A percentile compares a stretch with the other conserved stretches of the same genome.
These are phyloP conservation scores for Drosophila ochracea DNA, from an alignment of 2,888 invertebrate species.

Conservation along the genomic window DNA sequence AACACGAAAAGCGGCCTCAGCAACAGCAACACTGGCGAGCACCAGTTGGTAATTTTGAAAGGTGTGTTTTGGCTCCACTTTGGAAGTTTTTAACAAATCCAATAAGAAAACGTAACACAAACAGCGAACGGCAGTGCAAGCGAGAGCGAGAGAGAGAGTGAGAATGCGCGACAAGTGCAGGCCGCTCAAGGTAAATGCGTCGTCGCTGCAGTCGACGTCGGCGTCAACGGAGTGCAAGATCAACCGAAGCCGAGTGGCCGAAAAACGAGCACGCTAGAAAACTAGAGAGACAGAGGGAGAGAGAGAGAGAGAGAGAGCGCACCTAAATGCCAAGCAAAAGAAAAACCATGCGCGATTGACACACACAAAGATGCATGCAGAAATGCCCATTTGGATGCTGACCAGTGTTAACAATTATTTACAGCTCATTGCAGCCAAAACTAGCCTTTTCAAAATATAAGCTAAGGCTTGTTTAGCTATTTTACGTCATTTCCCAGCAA, in stretches of 20 bases:
- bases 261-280: conserved; percentile 32
- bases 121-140: conserved; percentile 8
- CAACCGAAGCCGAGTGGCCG: conserved; percentile 61
- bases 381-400: conserved; percentile 47
- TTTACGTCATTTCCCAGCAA: neutral
- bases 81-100: conserved; percentile 65
- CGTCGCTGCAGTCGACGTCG: conserved; percentile 29
- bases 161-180: conserved; percentile 70
- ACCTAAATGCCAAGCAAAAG: conserved; percentile 45
- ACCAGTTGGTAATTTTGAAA: conserved; percentile 58
- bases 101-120: conserved; percentile 46
- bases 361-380: conserved; percentile 16
- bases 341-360: conserved; percentile 70
- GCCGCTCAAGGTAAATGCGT: conserved; percentile 73
- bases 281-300: conserved; percentile 18
- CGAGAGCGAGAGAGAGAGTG: conserved; percentile 2
- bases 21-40: neutral
- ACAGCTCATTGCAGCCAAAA: neutral
- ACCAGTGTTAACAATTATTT: conserved; percentile 2
- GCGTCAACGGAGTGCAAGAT: conserved; percentile 63
- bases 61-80: conserved; percentile 63
- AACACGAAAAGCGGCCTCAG: conserved; percentile 59
- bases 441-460: neutral
- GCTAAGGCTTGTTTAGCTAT: neutral
- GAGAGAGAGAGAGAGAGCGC: conserved; percentile 21